Percentiles rank a stretch among this genome's conserved stretches.
These are phyloP conservation scores for Cyclina sinensis DNA, from an alignment of 1,140 invertebrate species.

Conservation along the genomic window DNA sequence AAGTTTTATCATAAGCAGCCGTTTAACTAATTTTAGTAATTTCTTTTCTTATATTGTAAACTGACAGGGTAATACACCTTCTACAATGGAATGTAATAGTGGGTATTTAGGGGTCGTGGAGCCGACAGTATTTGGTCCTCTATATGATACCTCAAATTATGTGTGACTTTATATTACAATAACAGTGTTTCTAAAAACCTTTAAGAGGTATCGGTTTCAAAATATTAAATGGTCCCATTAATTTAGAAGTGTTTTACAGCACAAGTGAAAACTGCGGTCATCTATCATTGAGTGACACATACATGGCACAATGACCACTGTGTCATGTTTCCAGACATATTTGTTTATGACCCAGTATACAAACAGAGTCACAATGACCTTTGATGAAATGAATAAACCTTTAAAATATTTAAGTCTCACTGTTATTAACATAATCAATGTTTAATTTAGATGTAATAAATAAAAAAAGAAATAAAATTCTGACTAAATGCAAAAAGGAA, in stretches of 20 bases:
- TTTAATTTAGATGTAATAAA: conserved; percentile 5
- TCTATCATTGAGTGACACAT: neutral
- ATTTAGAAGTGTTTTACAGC: too few relatives aligned
- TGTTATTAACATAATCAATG: neutral
- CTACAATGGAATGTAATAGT: neutral
- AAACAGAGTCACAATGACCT: neutral
- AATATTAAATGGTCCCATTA: too few relatives aligned
- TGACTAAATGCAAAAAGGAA: neutral
- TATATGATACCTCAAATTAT: conserved; percentile 36
- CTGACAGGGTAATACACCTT: conserved; percentile 8
- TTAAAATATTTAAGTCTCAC: neutral
- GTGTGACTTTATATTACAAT: conserved; percentile 12
- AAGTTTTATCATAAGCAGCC: too few relatives aligned
- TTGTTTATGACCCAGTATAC: neutral
- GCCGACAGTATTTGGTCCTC: neutral
- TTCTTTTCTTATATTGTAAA: neutral
- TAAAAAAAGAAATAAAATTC: neutral
- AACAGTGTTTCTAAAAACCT: neutral
- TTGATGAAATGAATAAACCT: neutral
- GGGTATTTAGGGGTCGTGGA: neutral
- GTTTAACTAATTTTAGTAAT: neutral
- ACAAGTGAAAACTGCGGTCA: too few relatives aligned
- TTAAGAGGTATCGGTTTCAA: too few relatives aligned
- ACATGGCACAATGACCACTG: neutral
- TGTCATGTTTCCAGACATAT: neutral